A percentile compares a stretch with the other conserved stretches of the same genome.
Conservation (phyloP, 2,113 vertebrate genomes). For the Ciconia boyciana region DNA sequence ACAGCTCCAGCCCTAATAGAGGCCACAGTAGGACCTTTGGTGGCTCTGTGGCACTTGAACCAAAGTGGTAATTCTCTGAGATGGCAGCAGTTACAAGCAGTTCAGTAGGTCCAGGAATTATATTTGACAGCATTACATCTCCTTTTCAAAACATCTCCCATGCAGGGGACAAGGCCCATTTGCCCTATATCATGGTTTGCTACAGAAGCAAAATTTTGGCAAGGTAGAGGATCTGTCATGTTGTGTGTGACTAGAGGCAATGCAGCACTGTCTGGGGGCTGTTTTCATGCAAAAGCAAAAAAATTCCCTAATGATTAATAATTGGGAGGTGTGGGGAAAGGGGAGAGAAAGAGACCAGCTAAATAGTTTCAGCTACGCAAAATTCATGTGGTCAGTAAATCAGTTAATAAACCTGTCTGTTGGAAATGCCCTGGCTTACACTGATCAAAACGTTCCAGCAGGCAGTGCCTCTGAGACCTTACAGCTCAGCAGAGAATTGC, state of each 20-base stretch:
- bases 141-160: background rate
- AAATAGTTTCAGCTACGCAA: conserved; percentile 25
- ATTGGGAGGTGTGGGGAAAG: background rate
- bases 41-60: background rate
- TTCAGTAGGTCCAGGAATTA: background rate
- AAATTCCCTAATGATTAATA: conserved; percentile 16
- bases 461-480: conserved; percentile 34
- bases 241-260: background rate
- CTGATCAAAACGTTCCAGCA: conserved; percentile 53
- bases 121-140: background rate
- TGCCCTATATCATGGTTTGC: background rate
- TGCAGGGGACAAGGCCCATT: background rate
- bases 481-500: conserved; percentile 38
- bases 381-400: conserved; percentile 61
- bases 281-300: background rate
- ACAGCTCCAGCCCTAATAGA: background rate
- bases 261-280: background rate
- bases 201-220: background rate
- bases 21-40: background rate
- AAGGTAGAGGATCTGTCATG: background rate
- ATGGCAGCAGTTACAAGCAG: background rate
- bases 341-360: conserved; percentile 4
- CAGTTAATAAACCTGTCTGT: conserved; percentile 62
- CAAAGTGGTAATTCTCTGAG: background rate
- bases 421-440: conserved; percentile 28